Conservation (phyloP, 2,797 vertebrate genomes). For the Pyrocephalus nanus region DNA sequence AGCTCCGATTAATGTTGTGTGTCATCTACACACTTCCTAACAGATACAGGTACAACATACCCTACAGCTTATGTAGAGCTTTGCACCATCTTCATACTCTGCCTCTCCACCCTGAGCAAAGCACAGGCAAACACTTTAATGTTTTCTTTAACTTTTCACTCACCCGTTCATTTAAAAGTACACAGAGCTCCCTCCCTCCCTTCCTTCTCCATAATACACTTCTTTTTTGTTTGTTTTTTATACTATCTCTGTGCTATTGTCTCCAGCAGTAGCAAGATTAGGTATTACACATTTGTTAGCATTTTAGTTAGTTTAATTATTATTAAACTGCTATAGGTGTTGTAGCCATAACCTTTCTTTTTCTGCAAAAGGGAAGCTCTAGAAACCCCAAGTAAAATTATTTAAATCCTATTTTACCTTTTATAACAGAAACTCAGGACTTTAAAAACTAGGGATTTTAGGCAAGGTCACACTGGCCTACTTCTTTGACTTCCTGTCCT, state of each 20-base stretch:
- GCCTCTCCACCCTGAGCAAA: not conserved
- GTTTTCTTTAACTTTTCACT: constrained; percentile 15
- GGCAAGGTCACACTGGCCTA: not conserved
- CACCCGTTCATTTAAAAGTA: not conserved
- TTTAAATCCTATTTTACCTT: not conserved
- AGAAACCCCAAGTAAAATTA: not conserved
- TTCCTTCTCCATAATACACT: not conserved
- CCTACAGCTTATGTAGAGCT: not conserved
- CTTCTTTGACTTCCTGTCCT: not conserved
- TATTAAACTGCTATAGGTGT: not conserved
- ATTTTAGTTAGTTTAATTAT: too few species aligned
- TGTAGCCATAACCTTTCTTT: not conserved
- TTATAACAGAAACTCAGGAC: not conserved
- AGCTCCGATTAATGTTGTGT: not conserved
- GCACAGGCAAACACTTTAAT: not conserved
- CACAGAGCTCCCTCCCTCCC: not conserved
- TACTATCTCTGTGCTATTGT: not conserved
- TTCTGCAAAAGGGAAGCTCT: not conserved
- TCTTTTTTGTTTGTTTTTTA: not conserved
- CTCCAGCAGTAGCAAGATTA: not conserved
- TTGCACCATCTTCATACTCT: not conserved
- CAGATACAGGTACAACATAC: not conserved
- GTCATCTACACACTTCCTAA: not conserved
- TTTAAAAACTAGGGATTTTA: not conserved
- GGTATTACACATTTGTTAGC: not conserved